A percentile compares a stretch with the other conserved stretches of the same genome.
Evolutionary conservation across 2,797 vertebrate species (phyloP).

Genomic region (Merluccius polli): DNA sequence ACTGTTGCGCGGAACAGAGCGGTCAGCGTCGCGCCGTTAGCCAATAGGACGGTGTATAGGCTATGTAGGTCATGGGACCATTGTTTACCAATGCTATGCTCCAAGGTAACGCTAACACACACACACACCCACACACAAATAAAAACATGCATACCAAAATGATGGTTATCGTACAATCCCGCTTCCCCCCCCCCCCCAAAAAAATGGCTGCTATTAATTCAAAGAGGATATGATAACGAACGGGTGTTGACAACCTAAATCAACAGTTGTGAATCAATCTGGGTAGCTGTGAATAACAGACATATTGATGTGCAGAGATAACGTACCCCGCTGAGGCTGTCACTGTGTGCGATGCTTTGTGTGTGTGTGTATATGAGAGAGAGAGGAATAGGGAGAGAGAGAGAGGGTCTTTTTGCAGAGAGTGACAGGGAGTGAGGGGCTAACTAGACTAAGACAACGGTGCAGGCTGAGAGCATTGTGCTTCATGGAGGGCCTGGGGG

Average conservation of each 20-base stretch:
- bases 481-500: slow-evolving; percentile 59
- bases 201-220: not conserved
- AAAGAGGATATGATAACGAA: not conserved
- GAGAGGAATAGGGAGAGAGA: not conserved
- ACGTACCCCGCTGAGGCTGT: slow-evolving; percentile 33
- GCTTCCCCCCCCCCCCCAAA: not conserved
- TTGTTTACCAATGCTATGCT: slow-evolving; percentile 58
- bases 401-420: slow-evolving; percentile 38
- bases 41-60: slow-evolving; percentile 49
- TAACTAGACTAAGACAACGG: slow-evolving; percentile 75
- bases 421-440: slow-evolving; percentile 67
- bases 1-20: slow-evolving; percentile 64
- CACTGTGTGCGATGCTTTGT: slow-evolving; percentile 33
- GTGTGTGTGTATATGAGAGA: slow-evolving; percentile 9
- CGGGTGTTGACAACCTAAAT: not conserved
- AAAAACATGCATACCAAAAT: not conserved
- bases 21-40: slow-evolving; percentile 48
- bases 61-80: slow-evolving; percentile 67
- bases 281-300: not conserved
- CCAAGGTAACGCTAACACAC: slow-evolving; percentile 32
- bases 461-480: slow-evolving; percentile 60
- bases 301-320: slow-evolving; percentile 24
- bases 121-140: not conserved
- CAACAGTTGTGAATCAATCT: not conserved
- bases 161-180: not conserved